Percentiles rank a stretch among this genome's conserved stretches.
Conservation (phyloP, 2,113 vertebrate genomes). For the Monopterus albus region DNA sequence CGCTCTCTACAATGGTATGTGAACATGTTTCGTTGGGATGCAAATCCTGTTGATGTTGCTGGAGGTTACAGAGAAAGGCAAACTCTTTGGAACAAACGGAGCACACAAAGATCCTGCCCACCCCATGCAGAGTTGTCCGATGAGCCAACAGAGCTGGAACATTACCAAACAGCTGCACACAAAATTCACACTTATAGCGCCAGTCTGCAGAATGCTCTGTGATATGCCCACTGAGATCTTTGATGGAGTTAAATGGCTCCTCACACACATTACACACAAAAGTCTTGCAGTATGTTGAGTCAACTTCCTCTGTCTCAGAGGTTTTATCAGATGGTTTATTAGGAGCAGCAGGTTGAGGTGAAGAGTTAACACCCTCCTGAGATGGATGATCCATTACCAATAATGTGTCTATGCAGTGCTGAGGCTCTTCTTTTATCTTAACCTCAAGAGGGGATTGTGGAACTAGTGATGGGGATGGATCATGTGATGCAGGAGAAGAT, state of each 20-base stretch:
- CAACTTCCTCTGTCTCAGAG: slow-evolving; percentile 49
- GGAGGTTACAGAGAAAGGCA: slow-evolving; percentile 96
- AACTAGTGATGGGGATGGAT: slow-evolving; percentile 28
- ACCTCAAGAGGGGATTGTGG: slow-evolving; percentile 4
- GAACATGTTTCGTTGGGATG: slow-evolving; percentile 91
- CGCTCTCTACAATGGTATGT: slow-evolving; percentile 90
- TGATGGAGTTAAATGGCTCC: slow-evolving; percentile 93
- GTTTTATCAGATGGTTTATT: slow-evolving; percentile 50
- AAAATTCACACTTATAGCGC: slow-evolving; percentile 99
- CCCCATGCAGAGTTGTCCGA: slow-evolving; percentile 92
- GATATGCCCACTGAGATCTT: slow-evolving; percentile 93
- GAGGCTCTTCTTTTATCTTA: slow-evolving; percentile 69
- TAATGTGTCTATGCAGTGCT: slow-evolving; percentile 33
- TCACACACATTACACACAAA: slow-evolving; percentile 98
- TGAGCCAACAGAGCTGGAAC: slow-evolving; percentile 89
- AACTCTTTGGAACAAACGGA: slow-evolving; percentile 97
- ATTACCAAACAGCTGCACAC: slow-evolving; percentile 93
- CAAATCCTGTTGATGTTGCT: slow-evolving; percentile 96
- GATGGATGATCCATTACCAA: slow-evolving; percentile 24
- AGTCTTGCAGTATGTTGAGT: slow-evolving; percentile 87
- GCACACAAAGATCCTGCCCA: slow-evolving; percentile 94
- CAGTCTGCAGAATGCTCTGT: slow-evolving; percentile 89
- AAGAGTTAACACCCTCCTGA: slow-evolving; percentile 11
- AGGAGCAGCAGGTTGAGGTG: slow-evolving; percentile 39
- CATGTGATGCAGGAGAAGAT: slow-evolving; percentile 46